These are phyloP conservation scores for Spondyliosoma cantharus DNA, from an alignment of 2,797 vertebrate genomes.

Conservation along the genomic window DNA sequence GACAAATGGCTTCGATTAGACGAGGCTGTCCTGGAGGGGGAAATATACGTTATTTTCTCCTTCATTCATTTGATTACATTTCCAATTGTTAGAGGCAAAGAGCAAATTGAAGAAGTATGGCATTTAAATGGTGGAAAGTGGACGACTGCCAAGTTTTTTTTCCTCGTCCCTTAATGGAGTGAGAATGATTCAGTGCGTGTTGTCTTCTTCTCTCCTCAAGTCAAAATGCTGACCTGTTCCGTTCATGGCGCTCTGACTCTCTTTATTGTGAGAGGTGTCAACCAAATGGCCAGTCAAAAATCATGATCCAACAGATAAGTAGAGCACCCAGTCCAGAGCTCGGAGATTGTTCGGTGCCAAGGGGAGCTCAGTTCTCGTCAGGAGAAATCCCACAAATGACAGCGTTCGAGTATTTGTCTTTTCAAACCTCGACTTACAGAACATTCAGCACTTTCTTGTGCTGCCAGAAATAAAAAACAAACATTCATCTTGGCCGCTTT, in stretches of 20 bases:
- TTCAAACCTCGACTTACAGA: slow-evolving; percentile 14
- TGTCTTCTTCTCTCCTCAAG: slow-evolving; percentile 30
- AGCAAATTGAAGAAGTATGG: slow-evolving; percentile 6
- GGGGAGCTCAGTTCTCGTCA: slow-evolving; percentile 1
- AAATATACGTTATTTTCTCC: slow-evolving; percentile 30
- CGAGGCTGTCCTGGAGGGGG: slow-evolving; percentile 16
- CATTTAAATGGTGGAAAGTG: slow-evolving; percentile 47
- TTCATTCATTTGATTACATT: slow-evolving; percentile 50
- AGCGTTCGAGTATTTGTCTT: not conserved
- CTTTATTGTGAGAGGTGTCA: slow-evolving; percentile 39
- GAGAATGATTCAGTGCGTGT: slow-evolving; percentile 48
- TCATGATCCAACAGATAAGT: slow-evolving; percentile 34
- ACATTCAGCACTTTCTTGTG: slow-evolving; percentile 9
- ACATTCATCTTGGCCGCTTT: slow-evolving; percentile 19
- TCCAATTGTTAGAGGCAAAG: slow-evolving; percentile 33
- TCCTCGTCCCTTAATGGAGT: slow-evolving; percentile 32
- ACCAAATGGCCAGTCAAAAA: slow-evolving; percentile 26
- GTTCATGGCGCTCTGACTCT: slow-evolving; percentile 26
- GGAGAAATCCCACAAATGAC: slow-evolving; percentile 26
- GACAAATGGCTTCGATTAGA: slow-evolving; percentile 48
- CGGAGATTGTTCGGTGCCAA: slow-evolving; percentile 1
- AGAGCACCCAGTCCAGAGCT: slow-evolving; percentile 28
- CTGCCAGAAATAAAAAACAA: slow-evolving; percentile 39
- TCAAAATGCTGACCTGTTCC: slow-evolving; percentile 44
- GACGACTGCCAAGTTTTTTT: slow-evolving; percentile 45